Conservation (phyloP, 2,888 invertebrate species). For the Electrophaes corylata region DNA sequence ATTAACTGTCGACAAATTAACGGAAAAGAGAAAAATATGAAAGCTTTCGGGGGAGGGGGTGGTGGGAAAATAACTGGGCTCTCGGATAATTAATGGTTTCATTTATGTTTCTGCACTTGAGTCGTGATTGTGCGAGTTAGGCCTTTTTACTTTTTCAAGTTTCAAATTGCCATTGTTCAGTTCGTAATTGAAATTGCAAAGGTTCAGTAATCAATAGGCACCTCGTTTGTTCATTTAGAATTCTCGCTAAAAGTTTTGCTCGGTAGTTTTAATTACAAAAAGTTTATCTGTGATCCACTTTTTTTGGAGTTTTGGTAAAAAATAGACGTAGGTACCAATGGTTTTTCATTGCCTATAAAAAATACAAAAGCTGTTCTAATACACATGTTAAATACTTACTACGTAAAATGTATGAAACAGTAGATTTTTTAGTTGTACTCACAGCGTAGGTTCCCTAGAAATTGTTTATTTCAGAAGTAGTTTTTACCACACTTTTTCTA, state of each 20-base stretch:
- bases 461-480: too few species aligned
- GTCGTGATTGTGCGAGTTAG: slow-evolving; percentile 78
- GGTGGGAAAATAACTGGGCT: slow-evolving; percentile 73
- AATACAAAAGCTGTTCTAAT: too few species aligned
- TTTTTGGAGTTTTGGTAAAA: too few species aligned
- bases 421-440: too few species aligned
- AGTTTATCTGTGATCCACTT: slow-evolving; percentile 1
- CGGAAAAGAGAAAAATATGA: slow-evolving; percentile 71
- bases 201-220: slow-evolving; percentile 55
- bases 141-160: slow-evolving; percentile 68
- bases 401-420: too few species aligned
- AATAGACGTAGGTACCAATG: too few species aligned
- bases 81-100: slow-evolving; percentile 83
- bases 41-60: slow-evolving; percentile 49
- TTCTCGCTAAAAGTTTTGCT: slow-evolving; percentile 25
- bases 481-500: too few species aligned
- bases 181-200: slow-evolving; percentile 68
- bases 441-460: too few species aligned
- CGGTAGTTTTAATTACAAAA: slow-evolving; percentile 29
- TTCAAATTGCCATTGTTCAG: slow-evolving; percentile 76
- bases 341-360: too few species aligned
- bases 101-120: slow-evolving; percentile 83
- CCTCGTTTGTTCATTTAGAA: slow-evolving; percentile 29
- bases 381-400: too few species aligned
- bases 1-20: slow-evolving; percentile 77